Evolutionary conservation across 1,140 invertebrate genomes (phyloP).

Genomic region (Pteromalus puparum): DNA sequence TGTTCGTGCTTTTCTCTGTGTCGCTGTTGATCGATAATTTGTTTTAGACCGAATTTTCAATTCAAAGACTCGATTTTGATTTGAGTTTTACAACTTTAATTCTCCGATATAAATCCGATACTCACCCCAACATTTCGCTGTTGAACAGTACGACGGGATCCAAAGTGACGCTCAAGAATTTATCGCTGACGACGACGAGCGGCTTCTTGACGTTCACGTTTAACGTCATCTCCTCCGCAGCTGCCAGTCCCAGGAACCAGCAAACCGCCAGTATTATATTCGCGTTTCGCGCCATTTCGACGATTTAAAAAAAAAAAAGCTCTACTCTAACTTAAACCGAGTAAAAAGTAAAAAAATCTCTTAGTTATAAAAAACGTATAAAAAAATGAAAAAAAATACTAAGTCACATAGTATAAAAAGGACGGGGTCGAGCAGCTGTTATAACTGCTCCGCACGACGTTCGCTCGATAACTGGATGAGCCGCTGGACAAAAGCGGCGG

Average conservation of each 20-base stretch:
- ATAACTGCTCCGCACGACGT: constrained; percentile 26
- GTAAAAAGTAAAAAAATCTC: neutral
- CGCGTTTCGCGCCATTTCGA: constrained; percentile 15
- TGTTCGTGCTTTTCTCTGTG: constrained; percentile 65
- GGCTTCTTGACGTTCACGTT: constrained; percentile 70
- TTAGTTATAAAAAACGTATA: neutral
- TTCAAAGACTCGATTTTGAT: too few relatives aligned
- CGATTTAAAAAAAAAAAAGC: neutral
- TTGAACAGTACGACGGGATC: constrained; percentile 75
- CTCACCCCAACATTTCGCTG: constrained; percentile 72
- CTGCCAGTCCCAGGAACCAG: constrained; percentile 11
- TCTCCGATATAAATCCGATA: constrained; percentile 67
- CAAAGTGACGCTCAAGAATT: constrained; percentile 80
- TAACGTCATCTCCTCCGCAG: constrained; percentile 61
- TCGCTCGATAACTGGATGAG: constrained; percentile 31
- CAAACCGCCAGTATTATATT: neutral
- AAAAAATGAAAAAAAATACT: neutral
- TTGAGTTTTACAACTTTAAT: too few relatives aligned
- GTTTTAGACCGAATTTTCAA: neutral
- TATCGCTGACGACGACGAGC: constrained; percentile 75
- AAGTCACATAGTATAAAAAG: constrained; percentile 13
- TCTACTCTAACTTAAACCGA: neutral
- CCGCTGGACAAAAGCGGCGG: neutral
- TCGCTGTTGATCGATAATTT: constrained; percentile 61
- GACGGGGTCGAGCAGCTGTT: neutral